A percentile compares a stretch with the other conserved stretches of the same genome.
phyloP scores from a whole-genome alignment of 2,113 vertebrate species.

The Balaeniceps rex region DNA sequence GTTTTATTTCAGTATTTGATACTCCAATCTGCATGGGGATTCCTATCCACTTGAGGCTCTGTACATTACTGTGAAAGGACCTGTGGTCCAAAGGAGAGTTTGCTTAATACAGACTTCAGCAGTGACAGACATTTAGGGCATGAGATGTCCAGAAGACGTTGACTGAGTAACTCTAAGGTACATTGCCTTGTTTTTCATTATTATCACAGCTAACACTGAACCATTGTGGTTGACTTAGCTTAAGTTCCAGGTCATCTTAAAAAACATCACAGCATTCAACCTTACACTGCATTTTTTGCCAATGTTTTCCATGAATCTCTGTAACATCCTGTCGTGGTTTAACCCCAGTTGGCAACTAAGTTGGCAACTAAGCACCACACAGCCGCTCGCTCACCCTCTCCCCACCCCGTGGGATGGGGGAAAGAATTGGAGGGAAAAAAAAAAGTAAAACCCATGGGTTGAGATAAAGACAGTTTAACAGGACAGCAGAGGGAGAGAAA shows the following conservation, averaged over 20 bases:
- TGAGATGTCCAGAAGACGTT: not conserved
- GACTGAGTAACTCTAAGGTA: not conserved
- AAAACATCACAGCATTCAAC: not conserved
- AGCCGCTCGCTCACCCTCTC: too few species aligned
- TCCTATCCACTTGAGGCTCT: not conserved
- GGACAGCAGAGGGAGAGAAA: too few species aligned
- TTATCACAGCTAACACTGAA: not conserved
- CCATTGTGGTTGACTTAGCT: not conserved
- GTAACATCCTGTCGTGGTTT: too few species aligned
- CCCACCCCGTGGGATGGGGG: too few species aligned
- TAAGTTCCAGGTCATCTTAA: not conserved
- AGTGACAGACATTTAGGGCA: not conserved
- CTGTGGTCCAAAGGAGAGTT: not conserved
- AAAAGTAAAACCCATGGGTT: too few species aligned
- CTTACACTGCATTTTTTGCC: not conserved
- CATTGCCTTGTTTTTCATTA: not conserved
- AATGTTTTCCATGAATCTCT: not conserved
- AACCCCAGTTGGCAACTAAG: too few species aligned
- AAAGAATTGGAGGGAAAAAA: too few species aligned
- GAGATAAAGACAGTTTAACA: too few species aligned
- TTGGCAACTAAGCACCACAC: too few species aligned
- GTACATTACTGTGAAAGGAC: not conserved
- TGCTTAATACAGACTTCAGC: not conserved
- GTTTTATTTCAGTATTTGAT: not conserved
- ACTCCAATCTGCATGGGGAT: not conserved